These are phyloP conservation scores for Phrynocephalus vlangalii DNA, from an alignment of 2,797 vertebrate genomes.

Conservation along the genomic window DNA sequence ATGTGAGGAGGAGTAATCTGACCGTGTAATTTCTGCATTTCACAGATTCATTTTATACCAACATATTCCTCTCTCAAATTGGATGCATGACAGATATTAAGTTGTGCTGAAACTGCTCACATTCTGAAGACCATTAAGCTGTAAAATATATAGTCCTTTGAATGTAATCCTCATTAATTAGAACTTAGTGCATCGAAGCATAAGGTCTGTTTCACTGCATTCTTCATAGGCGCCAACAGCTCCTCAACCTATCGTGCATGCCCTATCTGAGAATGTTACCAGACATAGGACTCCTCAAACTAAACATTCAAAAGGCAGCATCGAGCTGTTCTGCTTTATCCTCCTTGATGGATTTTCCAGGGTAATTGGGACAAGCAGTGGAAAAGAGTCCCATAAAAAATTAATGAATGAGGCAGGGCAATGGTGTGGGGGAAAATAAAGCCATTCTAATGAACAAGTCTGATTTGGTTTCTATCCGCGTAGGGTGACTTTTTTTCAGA, in stretches of 20 bases:
- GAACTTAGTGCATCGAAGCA: background rate
- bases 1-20: background rate
- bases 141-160: background rate
- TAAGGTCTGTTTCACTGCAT: background rate
- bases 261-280: too few species aligned
- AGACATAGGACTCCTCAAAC: too few species aligned
- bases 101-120: background rate
- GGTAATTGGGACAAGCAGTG: too few species aligned
- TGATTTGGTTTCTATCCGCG: background rate
- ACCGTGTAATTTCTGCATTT: background rate
- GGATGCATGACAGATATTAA: background rate
- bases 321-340: too few species aligned
- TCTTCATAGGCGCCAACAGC: background rate
- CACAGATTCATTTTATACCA: background rate
- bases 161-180: background rate
- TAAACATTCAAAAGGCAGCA: too few species aligned
- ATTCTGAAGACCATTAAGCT: background rate
- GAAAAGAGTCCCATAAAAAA: too few species aligned
- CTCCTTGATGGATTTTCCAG: too few species aligned
- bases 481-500: background rate
- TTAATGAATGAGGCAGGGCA: too few species aligned
- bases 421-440: background rate
- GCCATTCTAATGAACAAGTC: background rate
- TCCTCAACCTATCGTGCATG: background rate
- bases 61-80: background rate